Evolutionary conservation across 37 sponge, comb jelly and placozoan species (phyloP), one percentile per base, ranked within the genome.

Genomic region (Mnemiopsis leidyi): DNA sequence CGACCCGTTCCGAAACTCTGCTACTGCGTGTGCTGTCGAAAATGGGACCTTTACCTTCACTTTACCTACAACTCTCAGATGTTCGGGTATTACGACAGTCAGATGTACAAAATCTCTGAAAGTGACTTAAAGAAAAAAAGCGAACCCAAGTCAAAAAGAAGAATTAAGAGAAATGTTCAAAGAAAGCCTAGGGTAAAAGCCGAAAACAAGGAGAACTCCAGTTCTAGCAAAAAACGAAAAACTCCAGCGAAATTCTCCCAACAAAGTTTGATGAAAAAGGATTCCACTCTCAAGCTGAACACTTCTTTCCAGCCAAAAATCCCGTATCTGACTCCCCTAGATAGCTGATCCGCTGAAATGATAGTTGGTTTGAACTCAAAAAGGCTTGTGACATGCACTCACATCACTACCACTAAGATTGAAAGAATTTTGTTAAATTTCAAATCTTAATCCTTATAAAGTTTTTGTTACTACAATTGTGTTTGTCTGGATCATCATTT

Each of bases 321-420:
- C 29, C 90, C 90, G 0, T 85, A 85, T 85, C 29, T 85, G 61
- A 85, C 90, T n/a, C 90, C 90, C 25, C 90, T 85, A 3, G 90
- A 85, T 48, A 85, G 90, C 61, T 85, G 90, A 85, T 85, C 5
- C 3, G 3, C 75, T 29, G 9, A 48, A 13, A 48, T 5, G 13
- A 48, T 48, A 18, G 61, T n/a, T n/a, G n/a, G n/a, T n/a, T n/a
- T n/a, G n/a, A n/a, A n/a, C n/a, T n/a, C n/a, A n/a, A n/a, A n/a
- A n/a, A n/a, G n/a, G n/a, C n/a, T n/a, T n/a, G n/a, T n/a, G n/a
- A n/a, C n/a, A n/a, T n/a, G n/a, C n/a, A n/a, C n/a, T n/a, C n/a
- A n/a, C n/a, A n/a, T n/a, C n/a, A n/a, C n/a, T n/a, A n/a, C n/a
- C n/a, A n/a, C n/a, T n/a, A n/a, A n/a, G n/a, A n/a, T n/a, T n/a